A percentile compares a stretch with the other conserved stretches of the same genome.
Evolutionary conservation across 2,888 invertebrate species (phyloP).

Genomic region (Acanthosepion lycidas): DNA sequence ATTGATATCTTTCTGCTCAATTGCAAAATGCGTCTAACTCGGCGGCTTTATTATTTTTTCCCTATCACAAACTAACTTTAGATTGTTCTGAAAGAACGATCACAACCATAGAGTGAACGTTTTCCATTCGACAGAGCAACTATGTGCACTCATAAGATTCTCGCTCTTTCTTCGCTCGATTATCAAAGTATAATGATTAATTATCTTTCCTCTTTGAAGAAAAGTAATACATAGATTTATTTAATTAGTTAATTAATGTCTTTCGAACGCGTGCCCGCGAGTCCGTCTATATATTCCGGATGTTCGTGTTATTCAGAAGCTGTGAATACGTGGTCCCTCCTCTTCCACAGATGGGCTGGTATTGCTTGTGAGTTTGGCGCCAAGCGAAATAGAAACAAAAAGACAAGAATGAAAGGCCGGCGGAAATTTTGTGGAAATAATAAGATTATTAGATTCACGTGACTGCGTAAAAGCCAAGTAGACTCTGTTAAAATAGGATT

Average conservation of each 20-base stretch:
- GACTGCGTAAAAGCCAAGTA: neutral
- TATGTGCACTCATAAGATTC: neutral
- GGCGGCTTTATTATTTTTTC: neutral
- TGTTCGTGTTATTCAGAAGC: neutral
- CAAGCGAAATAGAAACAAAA: neutral
- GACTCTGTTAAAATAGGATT: neutral
- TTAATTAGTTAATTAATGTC: neutral
- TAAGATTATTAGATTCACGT: slow-evolving; percentile 20
- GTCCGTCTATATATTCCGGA: neutral
- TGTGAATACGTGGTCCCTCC: neutral
- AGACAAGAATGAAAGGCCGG: neutral
- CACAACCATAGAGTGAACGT: neutral
- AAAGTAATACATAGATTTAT: neutral
- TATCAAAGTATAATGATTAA: neutral
- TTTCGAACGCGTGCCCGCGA: neutral
- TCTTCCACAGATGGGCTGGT: neutral
- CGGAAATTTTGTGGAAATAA: neutral
- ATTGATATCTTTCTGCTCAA: slow-evolving; percentile 20
- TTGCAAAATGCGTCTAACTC: neutral
- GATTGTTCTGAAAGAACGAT: neutral
- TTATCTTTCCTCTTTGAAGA: neutral
- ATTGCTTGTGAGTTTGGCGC: slow-evolving; percentile 20
- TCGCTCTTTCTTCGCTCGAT: neutral
- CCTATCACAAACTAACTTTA: neutral
- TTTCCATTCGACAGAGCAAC: neutral